Conservation (phyloP, 2,888 invertebrate genomes). For the Eremobia ochroleuca region DNA sequence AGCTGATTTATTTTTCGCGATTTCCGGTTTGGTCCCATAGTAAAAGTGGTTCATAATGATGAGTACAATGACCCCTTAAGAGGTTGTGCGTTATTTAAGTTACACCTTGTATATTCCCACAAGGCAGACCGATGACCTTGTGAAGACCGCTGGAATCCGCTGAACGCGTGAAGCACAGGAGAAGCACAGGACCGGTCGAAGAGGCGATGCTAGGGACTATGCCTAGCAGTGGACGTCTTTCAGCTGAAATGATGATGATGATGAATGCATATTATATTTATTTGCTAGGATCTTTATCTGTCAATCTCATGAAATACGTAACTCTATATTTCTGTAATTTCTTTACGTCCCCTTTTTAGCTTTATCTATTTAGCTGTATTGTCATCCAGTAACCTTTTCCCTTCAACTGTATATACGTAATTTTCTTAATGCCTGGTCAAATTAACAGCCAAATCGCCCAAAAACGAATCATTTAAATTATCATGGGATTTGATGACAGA, state of each 20-base stretch:
- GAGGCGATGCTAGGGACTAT: not conserved
- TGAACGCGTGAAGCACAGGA: not conserved
- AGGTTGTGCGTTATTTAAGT: too few species aligned
- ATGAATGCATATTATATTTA: too few species aligned
- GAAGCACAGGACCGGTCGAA: not conserved
- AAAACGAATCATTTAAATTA: not conserved
- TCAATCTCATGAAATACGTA: not conserved
- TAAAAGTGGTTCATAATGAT: too few species aligned
- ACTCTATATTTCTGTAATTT: not conserved
- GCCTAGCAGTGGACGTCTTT: not conserved
- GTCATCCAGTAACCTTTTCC: not conserved
- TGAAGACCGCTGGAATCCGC: not conserved
- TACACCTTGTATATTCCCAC: too few species aligned
- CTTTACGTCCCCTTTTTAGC: not conserved
- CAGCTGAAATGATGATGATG: not conserved
- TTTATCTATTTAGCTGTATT: not conserved
- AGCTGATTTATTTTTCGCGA: too few species aligned
- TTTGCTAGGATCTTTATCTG: not conserved
- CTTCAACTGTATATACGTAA: not conserved
- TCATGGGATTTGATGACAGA: not conserved
- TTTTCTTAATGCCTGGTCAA: not conserved
- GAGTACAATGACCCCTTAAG: too few species aligned
- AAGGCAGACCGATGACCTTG: too few species aligned
- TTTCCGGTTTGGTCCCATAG: too few species aligned
- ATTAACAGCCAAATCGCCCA: not conserved